Base-by-base conservation (phyloP, 2,113 vertebrate genomes). In the Neogobius melanostomus region DNA sequence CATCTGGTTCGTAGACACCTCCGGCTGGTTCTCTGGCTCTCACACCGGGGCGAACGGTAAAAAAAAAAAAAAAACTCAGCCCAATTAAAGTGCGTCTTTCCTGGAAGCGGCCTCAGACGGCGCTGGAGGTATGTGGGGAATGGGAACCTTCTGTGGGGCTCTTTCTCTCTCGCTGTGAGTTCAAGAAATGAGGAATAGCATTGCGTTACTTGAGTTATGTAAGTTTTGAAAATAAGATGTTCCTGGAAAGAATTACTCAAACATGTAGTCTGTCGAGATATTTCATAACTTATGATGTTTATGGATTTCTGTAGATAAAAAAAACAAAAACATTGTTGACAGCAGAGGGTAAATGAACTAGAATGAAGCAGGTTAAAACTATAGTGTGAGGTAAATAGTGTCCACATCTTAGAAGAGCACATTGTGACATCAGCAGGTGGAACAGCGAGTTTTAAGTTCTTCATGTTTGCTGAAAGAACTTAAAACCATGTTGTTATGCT, bases 71-170 rank as follows among this genome's bases (percentile, higher is more conserved):
- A 36, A 36, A 91, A 91, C 82, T 90, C 87, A 91, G 92, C 92
- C 92, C 91, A 93, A 93, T 93, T 93, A 93, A 92, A 92, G 89
- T 88, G 91, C 88, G 90, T 90, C 89, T 91, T 93, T 93, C 92
- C 92, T 93, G 92, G 92, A 93, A 93, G 90, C 86, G 71, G 88
- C 85, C 84, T 87, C 90, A 92, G 90, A 93, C 89, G 85, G 86
- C 90, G 88, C 91, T 89, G 87, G 80, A 93, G 91, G 92, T 92
- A 92, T 92, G 91, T 88, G 91, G 92, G 87, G 91, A 93, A 92
- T 88, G 87, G 89, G 89, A 91, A 89, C 82, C 74, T 77, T 89
- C 83, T 88, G 88, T 85, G 82, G 80, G 75, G 77, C 79, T 72
- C 74, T 77, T 72, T 71, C 78, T 57, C 64, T 57, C 72, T 59